phyloP scores from a whole-genome alignment of 2,888 invertebrate genomes.

The Tinea semifulvella region DNA sequence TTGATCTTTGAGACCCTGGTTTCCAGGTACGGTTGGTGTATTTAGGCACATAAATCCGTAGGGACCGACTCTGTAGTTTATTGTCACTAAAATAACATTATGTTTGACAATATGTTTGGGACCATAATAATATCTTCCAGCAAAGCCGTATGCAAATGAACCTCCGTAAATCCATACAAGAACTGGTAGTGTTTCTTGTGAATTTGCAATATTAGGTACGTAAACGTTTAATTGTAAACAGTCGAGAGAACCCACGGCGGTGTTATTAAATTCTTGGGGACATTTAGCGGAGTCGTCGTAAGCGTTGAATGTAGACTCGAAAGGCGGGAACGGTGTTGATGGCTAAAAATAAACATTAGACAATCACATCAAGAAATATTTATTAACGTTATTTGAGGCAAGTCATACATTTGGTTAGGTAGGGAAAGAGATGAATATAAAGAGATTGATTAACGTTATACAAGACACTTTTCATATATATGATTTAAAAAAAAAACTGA shows the following conservation, averaged over 20 bases:
- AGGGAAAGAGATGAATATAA: no score
- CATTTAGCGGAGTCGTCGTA: slow-evolving; percentile 40
- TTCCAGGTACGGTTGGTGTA: slow-evolving; percentile 33
- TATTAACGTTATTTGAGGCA: no score
- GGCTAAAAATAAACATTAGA: slow-evolving; percentile 18
- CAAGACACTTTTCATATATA: no score
- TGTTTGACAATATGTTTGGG: slow-evolving; percentile 34
- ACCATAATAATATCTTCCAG: slow-evolving; percentile 26
- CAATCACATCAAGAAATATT: slow-evolving; percentile 35
- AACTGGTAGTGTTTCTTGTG: slow-evolving; percentile 29
- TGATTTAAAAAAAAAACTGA: no score
- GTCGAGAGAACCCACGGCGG: slow-evolving; percentile 51
- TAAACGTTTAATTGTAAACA: slow-evolving; percentile 75
- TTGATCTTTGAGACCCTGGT: slow-evolving; percentile 44
- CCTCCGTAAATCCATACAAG: slow-evolving; percentile 49
- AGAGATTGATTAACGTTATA: no score
- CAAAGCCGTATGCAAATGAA: slow-evolving; percentile 33
- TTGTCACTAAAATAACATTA: slow-evolving; percentile 34
- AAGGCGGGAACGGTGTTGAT: slow-evolving; percentile 19
- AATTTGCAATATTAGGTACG: slow-evolving; percentile 40
- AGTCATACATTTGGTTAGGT: no score
- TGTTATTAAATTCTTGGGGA: slow-evolving; percentile 35
- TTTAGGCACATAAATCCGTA: slow-evolving; percentile 45
- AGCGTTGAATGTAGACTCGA: slow-evolving; percentile 23
- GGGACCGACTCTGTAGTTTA: slow-evolving; percentile 40